Conservation (phyloP, 2,113 vertebrate species). For the Sceloporus tristichus region DNA sequence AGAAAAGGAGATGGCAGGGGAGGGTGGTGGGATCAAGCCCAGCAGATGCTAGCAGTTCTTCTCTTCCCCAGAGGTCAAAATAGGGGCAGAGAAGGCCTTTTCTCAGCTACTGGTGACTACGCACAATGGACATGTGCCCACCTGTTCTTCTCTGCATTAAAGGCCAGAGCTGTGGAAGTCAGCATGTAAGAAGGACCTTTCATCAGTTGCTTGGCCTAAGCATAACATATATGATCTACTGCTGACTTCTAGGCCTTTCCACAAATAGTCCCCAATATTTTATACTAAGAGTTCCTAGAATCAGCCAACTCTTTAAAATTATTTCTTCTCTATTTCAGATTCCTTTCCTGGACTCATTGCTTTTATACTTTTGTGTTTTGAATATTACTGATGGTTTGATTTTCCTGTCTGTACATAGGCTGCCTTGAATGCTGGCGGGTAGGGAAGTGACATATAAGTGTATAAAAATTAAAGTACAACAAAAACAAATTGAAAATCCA, state of each 20-base stretch:
- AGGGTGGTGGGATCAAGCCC: too few species aligned
- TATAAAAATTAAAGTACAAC: not conserved
- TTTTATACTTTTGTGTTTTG: not conserved
- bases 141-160: too few species aligned
- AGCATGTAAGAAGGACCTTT: too few species aligned
- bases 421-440: not conserved
- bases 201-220: too few species aligned
- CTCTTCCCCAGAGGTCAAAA: too few species aligned
- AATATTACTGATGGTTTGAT: not conserved
- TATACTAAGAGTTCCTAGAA: not conserved
- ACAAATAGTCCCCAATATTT: not conserved
- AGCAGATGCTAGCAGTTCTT: too few species aligned
- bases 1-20: too few species aligned
- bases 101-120: too few species aligned
- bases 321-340: not conserved
- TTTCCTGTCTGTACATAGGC: too few species aligned
- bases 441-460: not conserved
- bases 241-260: not conserved
- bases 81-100: too few species aligned
- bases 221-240: not conserved
- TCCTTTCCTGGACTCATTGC: not conserved
- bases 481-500: slow-evolving; percentile 14
- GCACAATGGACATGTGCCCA: too few species aligned
- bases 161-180: too few species aligned
- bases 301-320: not conserved